Conservation (phyloP, 1,140 invertebrate species). For the Sarcophaga bullata region DNA sequence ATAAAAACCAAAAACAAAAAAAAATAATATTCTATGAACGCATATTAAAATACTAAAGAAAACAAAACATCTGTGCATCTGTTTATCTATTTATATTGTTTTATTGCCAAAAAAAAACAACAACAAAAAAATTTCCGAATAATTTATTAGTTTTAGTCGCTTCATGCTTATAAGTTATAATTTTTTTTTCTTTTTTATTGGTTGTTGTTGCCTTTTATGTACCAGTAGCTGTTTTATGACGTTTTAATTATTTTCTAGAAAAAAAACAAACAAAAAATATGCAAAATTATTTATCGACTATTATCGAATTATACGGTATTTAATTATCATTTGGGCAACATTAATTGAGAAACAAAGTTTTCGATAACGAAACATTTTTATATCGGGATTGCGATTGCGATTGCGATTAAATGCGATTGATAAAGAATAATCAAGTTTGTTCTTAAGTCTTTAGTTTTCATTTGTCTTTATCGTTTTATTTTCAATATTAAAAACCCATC, state of each 20-base stretch:
- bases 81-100: too few relatives aligned
- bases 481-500: neutral
- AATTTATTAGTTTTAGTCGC: too few relatives aligned
- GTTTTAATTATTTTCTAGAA: too few relatives aligned
- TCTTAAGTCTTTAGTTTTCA: neutral
- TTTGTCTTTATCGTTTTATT: neutral
- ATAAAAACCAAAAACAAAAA: too few relatives aligned
- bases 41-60: neutral
- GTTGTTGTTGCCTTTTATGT: too few relatives aligned
- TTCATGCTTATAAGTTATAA: too few relatives aligned
- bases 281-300: neutral
- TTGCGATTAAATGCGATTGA: too few relatives aligned
- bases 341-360: constrained; percentile 17
- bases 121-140: too few relatives aligned
- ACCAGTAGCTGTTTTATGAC: too few relatives aligned
- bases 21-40: neutral
- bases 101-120: too few relatives aligned
- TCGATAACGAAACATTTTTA: neutral
- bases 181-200: too few relatives aligned
- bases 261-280: too few relatives aligned
- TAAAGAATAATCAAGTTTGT: neutral
- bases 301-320: neutral
- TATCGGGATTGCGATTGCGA: neutral
- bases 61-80: neutral
- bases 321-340: neutral